These are phyloP conservation scores for Adoxophyes honmai DNA, from an alignment of 1,140 invertebrate species.

Conservation along the genomic window DNA sequence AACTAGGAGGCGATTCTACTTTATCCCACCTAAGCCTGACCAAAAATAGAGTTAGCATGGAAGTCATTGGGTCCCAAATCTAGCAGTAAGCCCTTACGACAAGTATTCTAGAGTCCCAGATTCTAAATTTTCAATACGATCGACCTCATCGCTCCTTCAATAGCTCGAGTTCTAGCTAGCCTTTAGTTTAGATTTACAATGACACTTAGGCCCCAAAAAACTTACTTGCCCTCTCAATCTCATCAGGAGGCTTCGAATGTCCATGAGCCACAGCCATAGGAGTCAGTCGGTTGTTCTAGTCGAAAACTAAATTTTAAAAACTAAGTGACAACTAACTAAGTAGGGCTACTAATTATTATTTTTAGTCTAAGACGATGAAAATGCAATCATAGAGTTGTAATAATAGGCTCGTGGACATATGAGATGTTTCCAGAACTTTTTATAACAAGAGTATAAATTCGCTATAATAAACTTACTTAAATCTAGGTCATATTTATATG, in stretches of 20 bases:
- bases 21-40: slow-evolving; percentile 6
- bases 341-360: too few relatives aligned
- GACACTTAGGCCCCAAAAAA: not conserved
- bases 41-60: not conserved
- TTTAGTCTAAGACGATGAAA: too few relatives aligned
- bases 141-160: not conserved
- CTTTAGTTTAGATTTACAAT: not conserved
- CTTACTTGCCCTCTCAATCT: too few relatives aligned
- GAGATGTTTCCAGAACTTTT: too few relatives aligned
- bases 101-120: not conserved
- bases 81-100: not conserved
- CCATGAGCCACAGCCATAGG: too few relatives aligned
- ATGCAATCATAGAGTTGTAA: too few relatives aligned
- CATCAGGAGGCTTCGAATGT: too few relatives aligned
- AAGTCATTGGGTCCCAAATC: not conserved
- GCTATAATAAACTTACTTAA: not conserved
- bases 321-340: too few relatives aligned
- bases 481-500: slow-evolving; percentile 4
- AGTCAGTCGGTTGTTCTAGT: too few relatives aligned
- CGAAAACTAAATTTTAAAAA: too few relatives aligned
- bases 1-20: not conserved
- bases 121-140: not conserved
- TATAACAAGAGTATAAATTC: not conserved
- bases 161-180: not conserved
- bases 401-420: too few relatives aligned